Conservation (phyloP, 2,113 vertebrate genomes). For the Panthera uncia region DNA sequence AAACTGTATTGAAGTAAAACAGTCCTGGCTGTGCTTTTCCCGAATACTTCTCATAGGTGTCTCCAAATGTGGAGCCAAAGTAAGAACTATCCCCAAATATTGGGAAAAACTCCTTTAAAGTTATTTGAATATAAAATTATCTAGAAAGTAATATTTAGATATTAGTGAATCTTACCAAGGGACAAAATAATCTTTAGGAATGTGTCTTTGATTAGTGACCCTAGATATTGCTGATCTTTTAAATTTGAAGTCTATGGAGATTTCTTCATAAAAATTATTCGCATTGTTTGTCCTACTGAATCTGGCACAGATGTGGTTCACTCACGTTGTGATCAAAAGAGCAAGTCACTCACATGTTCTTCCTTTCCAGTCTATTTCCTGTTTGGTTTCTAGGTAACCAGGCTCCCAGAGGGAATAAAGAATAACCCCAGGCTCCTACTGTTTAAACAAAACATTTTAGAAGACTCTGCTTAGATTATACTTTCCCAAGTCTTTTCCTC, state of each 20-base stretch:
- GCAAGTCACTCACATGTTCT: neutral
- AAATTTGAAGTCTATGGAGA: neutral
- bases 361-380: conserved; percentile 26
- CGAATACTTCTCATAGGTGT: neutral
- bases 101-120: neutral
- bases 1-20: neutral
- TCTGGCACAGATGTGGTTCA: neutral
- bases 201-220: neutral
- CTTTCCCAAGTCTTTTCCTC: conserved; percentile 35
- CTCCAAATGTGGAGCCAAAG: neutral
- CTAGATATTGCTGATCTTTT: neutral
- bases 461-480: neutral
- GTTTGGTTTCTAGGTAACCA: conserved; percentile 53
- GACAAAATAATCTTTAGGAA: neutral
- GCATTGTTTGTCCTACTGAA: neutral
- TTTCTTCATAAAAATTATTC: neutral
- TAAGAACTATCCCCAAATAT: neutral
- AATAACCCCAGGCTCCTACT: neutral
- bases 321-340: conserved; percentile 35
- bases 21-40: neutral
- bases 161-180: neutral
- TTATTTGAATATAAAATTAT: neutral
- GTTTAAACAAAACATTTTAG: conserved; percentile 58
- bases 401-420: neutral
- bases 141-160: neutral